Percentiles rank a stretch among this genome's conserved stretches.
These are phyloP conservation scores for Hylaeus anthracinus DNA, from an alignment of 1,140 invertebrate species.

Conservation along the genomic window DNA sequence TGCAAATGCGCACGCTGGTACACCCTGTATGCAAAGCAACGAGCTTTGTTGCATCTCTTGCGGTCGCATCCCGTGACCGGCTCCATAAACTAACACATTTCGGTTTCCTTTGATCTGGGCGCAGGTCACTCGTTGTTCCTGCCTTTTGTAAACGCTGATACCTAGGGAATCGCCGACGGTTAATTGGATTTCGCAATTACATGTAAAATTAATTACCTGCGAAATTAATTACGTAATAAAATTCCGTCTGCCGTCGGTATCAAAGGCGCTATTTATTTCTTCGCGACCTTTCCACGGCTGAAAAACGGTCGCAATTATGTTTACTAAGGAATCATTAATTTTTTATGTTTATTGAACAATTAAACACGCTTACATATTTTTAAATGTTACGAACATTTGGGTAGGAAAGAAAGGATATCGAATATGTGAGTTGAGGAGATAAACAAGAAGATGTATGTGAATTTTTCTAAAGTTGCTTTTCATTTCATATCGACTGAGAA, in stretches of 20 bases:
- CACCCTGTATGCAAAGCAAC: constrained; percentile 15
- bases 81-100: constrained; percentile 44
- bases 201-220: constrained; percentile 26
- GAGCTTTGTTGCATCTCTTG: constrained; percentile 15
- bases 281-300: background rate
- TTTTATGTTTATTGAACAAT: too few relatives aligned
- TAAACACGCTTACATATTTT: too few relatives aligned
- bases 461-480: too few relatives aligned
- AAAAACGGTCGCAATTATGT: background rate
- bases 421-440: too few relatives aligned
- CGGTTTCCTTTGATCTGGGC: constrained; percentile 40
- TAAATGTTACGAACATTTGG: too few relatives aligned
- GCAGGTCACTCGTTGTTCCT: constrained; percentile 22
- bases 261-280: background rate
- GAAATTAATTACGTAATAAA: constrained; percentile 21
- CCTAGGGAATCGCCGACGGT: background rate
- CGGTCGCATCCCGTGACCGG: constrained; percentile 12
- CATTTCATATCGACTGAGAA: too few relatives aligned
- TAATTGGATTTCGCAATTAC: constrained; percentile 41
- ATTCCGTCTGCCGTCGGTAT: background rate
- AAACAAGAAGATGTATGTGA: too few relatives aligned
- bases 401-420: too few relatives aligned
- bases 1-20: constrained; percentile 53
- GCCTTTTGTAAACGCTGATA: constrained; percentile 39
- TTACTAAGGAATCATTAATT: too few relatives aligned